Evolutionary conservation across 1,140 invertebrate species (phyloP).

Genomic region (Pseudomyrmex flavicornis): DNA sequence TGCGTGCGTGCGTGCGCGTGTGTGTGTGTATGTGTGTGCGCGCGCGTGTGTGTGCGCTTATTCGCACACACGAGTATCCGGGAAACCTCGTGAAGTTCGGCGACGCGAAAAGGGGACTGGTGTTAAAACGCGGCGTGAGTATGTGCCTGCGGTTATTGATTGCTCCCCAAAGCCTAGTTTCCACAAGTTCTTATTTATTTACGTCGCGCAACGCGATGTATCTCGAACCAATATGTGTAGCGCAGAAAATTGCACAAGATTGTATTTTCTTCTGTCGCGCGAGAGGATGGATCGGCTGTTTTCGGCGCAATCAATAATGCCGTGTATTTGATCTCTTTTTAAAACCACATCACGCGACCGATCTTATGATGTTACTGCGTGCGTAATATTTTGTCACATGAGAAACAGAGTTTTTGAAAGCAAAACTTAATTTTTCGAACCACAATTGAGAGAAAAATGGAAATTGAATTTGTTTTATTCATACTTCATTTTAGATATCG

Average conservation of each 20-base stretch:
- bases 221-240: slow-evolving; percentile 21
- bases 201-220: slow-evolving; percentile 10
- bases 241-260: slow-evolving; percentile 17
- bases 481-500: neutral
- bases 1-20: too few relatives aligned
- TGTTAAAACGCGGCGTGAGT: slow-evolving; percentile 35
- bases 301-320: neutral
- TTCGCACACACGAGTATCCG: neutral
- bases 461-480: slow-evolving; percentile 1
- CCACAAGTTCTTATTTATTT: slow-evolving; percentile 61
- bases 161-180: slow-evolving; percentile 63
- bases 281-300: neutral
- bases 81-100: slow-evolving; percentile 25
- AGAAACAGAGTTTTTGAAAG: too few relatives aligned
- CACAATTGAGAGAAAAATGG: too few relatives aligned
- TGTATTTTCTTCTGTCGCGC: slow-evolving; percentile 14
- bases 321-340: neutral
- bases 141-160: slow-evolving; percentile 60
- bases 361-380: too few relatives aligned
- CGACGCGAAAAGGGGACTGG: slow-evolving; percentile 6
- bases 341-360: neutral
- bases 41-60: neutral
- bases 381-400: too few relatives aligned
- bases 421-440: neutral
- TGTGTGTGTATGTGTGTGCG: neutral